These are phyloP conservation scores for Epistrophe eligans DNA, from an alignment of 2,888 invertebrate species.

Conservation along the genomic window DNA sequence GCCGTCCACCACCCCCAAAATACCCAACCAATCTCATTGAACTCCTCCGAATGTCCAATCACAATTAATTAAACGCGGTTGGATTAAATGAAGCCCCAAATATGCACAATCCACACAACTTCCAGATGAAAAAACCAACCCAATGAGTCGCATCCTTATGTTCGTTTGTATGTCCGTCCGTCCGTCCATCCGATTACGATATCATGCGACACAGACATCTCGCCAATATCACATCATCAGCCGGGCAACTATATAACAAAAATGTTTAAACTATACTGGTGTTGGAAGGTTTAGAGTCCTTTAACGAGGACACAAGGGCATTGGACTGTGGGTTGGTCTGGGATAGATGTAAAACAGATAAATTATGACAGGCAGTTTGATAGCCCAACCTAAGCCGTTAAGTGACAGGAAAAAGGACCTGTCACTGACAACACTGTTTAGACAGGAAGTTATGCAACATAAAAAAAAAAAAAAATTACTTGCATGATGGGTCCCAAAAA, in stretches of 20 bases:
- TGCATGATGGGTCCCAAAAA: conserved; percentile 32
- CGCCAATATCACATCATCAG: conserved; percentile 7
- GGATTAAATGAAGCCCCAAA: conserved; percentile 73
- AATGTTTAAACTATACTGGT: conserved; percentile 47
- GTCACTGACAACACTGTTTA: conserved; percentile 57
- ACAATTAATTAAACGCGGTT: conserved; percentile 73
- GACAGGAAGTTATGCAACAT: conserved; percentile 14
- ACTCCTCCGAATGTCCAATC: conserved; percentile 34
- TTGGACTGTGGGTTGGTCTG: conserved; percentile 32
- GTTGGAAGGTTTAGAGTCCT: conserved; percentile 47
- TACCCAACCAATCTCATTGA: background rate
- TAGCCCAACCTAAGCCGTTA: conserved; percentile 50
- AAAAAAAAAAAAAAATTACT: conserved; percentile 1
- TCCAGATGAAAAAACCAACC: conserved; percentile 72
- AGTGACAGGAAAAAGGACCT: conserved; percentile 34
- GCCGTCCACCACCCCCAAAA: background rate
- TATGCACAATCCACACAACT: conserved; percentile 63
- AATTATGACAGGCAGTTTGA: conserved; percentile 50
- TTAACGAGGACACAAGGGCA: conserved; percentile 14
- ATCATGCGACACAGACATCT: conserved; percentile 10
- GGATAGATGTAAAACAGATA: conserved; percentile 56
- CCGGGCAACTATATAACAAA: conserved; percentile 41
- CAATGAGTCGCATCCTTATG: conserved; percentile 55
- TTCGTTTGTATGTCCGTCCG: background rate
- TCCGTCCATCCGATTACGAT: background rate